Percentiles rank a stretch among this genome's conserved stretches.
phyloP scores from a whole-genome alignment of 1,140 invertebrate species.

The Lordiphosa collinella region DNA sequence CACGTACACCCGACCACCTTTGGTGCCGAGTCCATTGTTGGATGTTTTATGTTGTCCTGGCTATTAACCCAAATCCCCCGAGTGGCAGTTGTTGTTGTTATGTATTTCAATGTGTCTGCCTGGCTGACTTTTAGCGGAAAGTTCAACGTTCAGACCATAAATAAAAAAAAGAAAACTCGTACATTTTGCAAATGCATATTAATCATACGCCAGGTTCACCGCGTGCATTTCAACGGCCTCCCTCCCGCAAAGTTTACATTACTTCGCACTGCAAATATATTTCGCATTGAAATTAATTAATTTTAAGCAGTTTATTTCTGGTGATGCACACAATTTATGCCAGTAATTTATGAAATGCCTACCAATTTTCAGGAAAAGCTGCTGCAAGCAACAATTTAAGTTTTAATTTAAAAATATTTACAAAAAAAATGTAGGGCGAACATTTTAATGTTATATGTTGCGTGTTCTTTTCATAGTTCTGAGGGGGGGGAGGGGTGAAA shows the following conservation, averaged over 20 bases:
- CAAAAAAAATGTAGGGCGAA: neutral
- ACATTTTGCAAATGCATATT: slow-evolving; percentile 53
- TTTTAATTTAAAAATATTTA: slow-evolving; percentile 8
- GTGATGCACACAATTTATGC: slow-evolving; percentile 32
- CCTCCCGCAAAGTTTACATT: slow-evolving; percentile 29
- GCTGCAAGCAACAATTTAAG: slow-evolving; percentile 4
- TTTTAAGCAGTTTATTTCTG: slow-evolving; percentile 34
- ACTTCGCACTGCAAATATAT: slow-evolving; percentile 27
- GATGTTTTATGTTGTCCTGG: slow-evolving; percentile 45
- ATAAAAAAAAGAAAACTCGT: slow-evolving; percentile 41
- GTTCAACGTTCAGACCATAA: slow-evolving; percentile 68
- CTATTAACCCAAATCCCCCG: slow-evolving; percentile 73
- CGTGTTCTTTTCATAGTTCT: neutral
- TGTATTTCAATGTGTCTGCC: slow-evolving; percentile 42
- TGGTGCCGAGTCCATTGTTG: slow-evolving; percentile 28
- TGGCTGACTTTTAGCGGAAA: slow-evolving; percentile 63
- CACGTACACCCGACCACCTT: slow-evolving; percentile 35
- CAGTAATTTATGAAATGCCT: slow-evolving; percentile 44
- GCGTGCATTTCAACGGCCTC: slow-evolving; percentile 58
- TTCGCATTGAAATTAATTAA: slow-evolving; percentile 56
- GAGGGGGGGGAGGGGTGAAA: neutral
- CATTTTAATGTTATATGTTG: too few relatives aligned
- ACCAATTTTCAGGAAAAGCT: neutral
- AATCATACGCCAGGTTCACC: slow-evolving; percentile 60
- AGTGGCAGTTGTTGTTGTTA: slow-evolving; percentile 63